phyloP scores from a whole-genome alignment of 2,888 invertebrate species.

The Entomobrya multifasciata region DNA sequence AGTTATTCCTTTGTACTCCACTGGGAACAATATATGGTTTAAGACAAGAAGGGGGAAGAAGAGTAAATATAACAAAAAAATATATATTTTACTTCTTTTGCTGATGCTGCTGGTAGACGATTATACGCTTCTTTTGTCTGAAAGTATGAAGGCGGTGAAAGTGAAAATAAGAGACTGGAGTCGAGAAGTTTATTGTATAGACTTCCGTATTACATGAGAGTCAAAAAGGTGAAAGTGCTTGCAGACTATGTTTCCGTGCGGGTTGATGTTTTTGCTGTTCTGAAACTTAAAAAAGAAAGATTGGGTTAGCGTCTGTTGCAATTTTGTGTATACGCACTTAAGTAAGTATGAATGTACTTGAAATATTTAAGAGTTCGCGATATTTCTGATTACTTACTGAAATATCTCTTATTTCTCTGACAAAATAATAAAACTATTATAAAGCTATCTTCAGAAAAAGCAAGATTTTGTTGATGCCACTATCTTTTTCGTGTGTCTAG shows the following conservation, averaged over 20 bases:
- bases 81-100: background rate
- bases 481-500: background rate
- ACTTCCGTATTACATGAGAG: too few relatives aligned
- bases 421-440: background rate
- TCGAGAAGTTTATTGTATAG: too few relatives aligned
- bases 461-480: slow-evolving; percentile 5
- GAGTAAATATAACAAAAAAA: background rate
- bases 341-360: slow-evolving; percentile 9
- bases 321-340: background rate
- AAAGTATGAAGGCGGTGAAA: background rate
- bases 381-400: background rate
- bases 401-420: background rate
- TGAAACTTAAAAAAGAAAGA: too few relatives aligned
- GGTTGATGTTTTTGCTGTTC: too few relatives aligned
- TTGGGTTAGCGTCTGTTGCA: background rate
- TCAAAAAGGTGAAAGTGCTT: slow-evolving; percentile 49
- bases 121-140: background rate
- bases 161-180: too few relatives aligned
- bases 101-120: background rate
- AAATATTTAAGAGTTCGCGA: slow-evolving; percentile 53
- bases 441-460: background rate
- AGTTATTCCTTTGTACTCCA: slow-evolving; percentile 49
- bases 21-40: slow-evolving; percentile 46
- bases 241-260: too few relatives aligned
- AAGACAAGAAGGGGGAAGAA: slow-evolving; percentile 14